phyloP scores from a whole-genome alignment of 2,797 vertebrate genomes.

The Clarias platycephalus region DNA sequence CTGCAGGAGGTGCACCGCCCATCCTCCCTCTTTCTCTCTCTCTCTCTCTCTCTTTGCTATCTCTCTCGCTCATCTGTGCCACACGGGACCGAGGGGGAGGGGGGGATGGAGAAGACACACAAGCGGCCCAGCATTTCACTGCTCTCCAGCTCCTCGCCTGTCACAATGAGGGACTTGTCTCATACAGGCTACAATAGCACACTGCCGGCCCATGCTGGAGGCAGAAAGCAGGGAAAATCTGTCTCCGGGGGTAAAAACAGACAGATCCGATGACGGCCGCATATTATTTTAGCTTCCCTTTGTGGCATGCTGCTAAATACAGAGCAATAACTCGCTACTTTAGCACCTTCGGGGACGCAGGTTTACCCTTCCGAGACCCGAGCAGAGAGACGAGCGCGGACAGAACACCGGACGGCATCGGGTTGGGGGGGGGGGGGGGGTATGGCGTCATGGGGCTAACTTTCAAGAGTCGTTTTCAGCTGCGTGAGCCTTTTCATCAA shows the following conservation, averaged over 20 bases:
- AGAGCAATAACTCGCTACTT: conserved; percentile 27
- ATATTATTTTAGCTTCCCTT: conserved; percentile 30
- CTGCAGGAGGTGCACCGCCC: conserved; percentile 39
- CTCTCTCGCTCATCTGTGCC: conserved; percentile 29
- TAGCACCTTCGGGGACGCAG: conserved; percentile 9
- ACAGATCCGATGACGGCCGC: not conserved
- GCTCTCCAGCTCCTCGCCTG: conserved; percentile 34
- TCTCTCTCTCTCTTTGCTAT: not conserved
- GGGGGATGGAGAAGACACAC: conserved; percentile 6
- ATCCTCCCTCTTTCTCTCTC: conserved; percentile 29
- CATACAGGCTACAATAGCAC: conserved; percentile 39
- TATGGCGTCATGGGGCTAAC: not conserved
- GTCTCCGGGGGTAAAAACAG: conserved; percentile 1
- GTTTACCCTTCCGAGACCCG: conserved; percentile 35
- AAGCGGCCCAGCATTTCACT: conserved; percentile 37
- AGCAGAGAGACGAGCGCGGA: not conserved
- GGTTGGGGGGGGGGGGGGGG: too few relatives aligned
- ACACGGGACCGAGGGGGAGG: conserved; percentile 7
- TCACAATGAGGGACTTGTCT: conserved; percentile 54
- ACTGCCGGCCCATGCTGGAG: conserved; percentile 21
- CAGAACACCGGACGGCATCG: conserved; percentile 1
- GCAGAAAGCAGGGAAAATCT: conserved; percentile 21
- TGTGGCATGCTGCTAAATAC: conserved; percentile 36
- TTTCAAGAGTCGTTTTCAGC: conserved; percentile 22
- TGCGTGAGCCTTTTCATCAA: conserved; percentile 29